phyloP scores from a whole-genome alignment of 2,797 vertebrate genomes.

The Enteromius fasciolatus region DNA sequence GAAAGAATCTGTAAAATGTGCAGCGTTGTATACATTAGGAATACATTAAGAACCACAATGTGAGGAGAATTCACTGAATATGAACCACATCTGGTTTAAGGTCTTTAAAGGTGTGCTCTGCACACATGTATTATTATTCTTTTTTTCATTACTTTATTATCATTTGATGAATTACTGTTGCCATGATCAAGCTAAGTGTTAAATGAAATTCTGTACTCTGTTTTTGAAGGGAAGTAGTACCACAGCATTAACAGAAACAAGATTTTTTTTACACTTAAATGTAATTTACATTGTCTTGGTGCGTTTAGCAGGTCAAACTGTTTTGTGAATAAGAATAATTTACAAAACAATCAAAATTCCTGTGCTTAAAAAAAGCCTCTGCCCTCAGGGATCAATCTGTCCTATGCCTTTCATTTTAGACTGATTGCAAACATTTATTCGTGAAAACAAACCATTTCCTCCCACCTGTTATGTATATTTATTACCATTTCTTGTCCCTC shows the following conservation, averaged over 20 bases:
- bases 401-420: not conserved
- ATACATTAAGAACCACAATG: not conserved
- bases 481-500: not conserved
- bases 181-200: not conserved
- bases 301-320: not conserved
- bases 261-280: not conserved
- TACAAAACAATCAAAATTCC: not conserved
- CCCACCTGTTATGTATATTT: not conserved
- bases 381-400: not conserved
- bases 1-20: conserved; percentile 46
- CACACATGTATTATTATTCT: not conserved
- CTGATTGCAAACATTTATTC: not conserved
- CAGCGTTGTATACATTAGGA: not conserved
- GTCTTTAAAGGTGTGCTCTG: not conserved
- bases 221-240: not conserved
- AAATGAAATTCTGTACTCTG: not conserved
- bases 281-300: too few relatives aligned
- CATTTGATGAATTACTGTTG: not conserved
- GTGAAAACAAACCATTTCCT: not conserved
- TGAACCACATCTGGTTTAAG: not conserved
- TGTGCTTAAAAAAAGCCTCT: not conserved
- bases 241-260: not conserved
- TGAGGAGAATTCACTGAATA: not conserved
- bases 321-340: not conserved
- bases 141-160: not conserved